phyloP scores from a whole-genome alignment of 1,140 invertebrate species.

The Saccostrea cuccullata region DNA sequence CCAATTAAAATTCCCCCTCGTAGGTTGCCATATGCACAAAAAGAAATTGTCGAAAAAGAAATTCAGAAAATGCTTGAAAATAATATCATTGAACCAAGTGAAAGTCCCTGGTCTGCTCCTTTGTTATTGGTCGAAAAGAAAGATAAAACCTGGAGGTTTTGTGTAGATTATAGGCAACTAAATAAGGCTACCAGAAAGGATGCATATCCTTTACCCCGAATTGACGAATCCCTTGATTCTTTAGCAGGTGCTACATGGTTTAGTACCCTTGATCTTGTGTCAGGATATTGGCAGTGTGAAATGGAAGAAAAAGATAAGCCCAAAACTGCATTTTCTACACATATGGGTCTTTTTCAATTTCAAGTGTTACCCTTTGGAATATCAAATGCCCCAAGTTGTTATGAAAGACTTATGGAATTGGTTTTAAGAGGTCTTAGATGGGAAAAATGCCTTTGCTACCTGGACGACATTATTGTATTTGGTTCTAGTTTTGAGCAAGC shows the following conservation, averaged over 20 bases:
- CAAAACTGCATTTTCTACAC: conserved; percentile 51
- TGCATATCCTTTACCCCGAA: conserved; percentile 52
- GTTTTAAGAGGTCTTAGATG: too few species aligned
- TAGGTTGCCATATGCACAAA: conserved; percentile 42
- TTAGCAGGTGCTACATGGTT: conserved; percentile 48
- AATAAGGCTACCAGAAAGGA: conserved; percentile 59
- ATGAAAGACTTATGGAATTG: too few species aligned
- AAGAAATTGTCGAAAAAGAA: conserved; percentile 42
- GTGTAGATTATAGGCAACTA: conserved; percentile 78
- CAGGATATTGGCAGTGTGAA: conserved; percentile 51
- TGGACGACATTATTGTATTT: background rate
- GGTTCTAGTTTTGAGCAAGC: conserved; percentile 52
- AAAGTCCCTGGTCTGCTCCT: conserved; percentile 79
- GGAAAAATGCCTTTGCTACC: too few species aligned
- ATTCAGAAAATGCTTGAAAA: conserved; percentile 66
- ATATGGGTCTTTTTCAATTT: conserved; percentile 58
- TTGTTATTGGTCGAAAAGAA: conserved; percentile 79
- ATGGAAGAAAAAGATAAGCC: conserved; percentile 45
- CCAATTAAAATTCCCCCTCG: conserved; percentile 47
- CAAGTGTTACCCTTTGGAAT: conserved; percentile 62
- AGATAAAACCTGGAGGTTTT: conserved; percentile 78
- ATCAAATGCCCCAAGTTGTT: too few species aligned
- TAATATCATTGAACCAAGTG: conserved; percentile 73
- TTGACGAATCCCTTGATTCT: conserved; percentile 49
- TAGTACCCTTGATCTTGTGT: conserved; percentile 41